A percentile compares a stretch with the other conserved stretches of the same genome.
phyloP scores from a whole-genome alignment of 2,113 vertebrate species.

The Nannobrachium achirus region DNA sequence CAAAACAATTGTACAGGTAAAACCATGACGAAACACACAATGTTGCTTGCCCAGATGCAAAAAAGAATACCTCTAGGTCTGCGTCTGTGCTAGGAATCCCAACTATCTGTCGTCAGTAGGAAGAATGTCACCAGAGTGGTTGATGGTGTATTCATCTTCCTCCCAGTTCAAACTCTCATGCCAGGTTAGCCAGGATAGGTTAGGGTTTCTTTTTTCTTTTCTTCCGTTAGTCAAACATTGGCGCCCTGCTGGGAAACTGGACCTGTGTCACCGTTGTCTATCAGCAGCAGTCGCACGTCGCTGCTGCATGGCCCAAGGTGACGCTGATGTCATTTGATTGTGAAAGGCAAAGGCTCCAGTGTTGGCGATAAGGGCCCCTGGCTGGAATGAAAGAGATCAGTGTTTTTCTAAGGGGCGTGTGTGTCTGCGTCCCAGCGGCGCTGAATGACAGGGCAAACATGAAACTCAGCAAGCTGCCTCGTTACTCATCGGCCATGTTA shows the following conservation, averaged over 20 bases:
- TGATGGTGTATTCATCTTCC: constrained; percentile 44
- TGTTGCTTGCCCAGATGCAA: constrained; percentile 27
- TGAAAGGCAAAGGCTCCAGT: constrained; percentile 38
- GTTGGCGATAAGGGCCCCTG: constrained; percentile 36
- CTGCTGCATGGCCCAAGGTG: constrained; percentile 44
- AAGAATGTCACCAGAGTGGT: constrained; percentile 25
- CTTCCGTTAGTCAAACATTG: constrained; percentile 48
- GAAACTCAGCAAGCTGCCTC: constrained; percentile 11
- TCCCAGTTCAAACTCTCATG: constrained; percentile 17
- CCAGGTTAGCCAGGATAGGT: constrained; percentile 41
- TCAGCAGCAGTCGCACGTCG: constrained; percentile 27
- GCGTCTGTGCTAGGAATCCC: constrained; percentile 26
- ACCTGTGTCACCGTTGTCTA: constrained; percentile 34
- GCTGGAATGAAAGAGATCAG: constrained; percentile 54
- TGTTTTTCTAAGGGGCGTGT: constrained; percentile 44
- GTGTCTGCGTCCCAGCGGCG: constrained; percentile 15
- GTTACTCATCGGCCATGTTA: constrained; percentile 38
- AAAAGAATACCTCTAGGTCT: constrained; percentile 37
- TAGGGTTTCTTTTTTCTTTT: constrained; percentile 54
- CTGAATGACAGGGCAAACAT: constrained; percentile 44
- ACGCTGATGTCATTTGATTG: constrained; percentile 62
- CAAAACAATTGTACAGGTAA: constrained; percentile 25
- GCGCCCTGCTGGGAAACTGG: constrained; percentile 53
- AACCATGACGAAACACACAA: constrained; percentile 32
- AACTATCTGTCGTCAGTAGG: constrained; percentile 33